Evolutionary conservation across 2,113 vertebrate species (phyloP), one percentile per base, ranked within the genome.

Genomic region (Edolisoma coerulescens): DNA sequence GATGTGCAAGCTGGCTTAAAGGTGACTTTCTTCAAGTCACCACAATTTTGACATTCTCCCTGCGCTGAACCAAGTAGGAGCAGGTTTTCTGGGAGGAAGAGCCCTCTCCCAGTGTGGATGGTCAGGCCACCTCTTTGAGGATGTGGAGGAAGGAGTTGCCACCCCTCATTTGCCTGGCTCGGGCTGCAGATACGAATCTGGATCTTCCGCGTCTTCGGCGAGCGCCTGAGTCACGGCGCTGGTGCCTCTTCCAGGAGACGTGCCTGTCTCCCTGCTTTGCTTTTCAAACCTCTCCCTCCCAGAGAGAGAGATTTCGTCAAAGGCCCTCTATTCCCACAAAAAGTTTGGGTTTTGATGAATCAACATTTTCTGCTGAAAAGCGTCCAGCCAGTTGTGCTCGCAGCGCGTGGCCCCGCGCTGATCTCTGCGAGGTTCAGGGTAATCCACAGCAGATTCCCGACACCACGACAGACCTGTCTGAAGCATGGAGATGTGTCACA

Each of bases 281-380:
- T 79, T 68, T 59, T 84, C 80, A 67, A 11, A 52, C 61, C 65
- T 90, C 44, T 92, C 44, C 35, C 23, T 45, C 52, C 53, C 54
- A 59, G 67, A 88, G 42, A 78, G 39, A 18, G 16, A 26, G 14
- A 35, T 94, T 84, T 95, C 7, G 9, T 92, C 87, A 81, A 83
- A 82, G 79, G 56, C 26, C 5, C 68, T 68, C 44, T 60, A 3
- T 91, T 95, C 69, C 69, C 91, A 53, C 6, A 7, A 49, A 89
- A 73, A 89, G 61, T 71, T 75, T 60, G 84, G 69, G 69, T 89
- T 96, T 81, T 94, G 95, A 93, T 92, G 93, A 95, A 94, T 91
- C 77, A 22, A 73, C 70, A 0, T 69, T 94, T 94, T 95, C 65
- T 82, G 65, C 87, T 92, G 91, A 82, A 63, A 90, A 60, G 2